Conservation (phyloP, 2,113 vertebrate genomes). For the Rattus norvegicus region GRCr8 NC_086036.1:58679501-58680000, state of each 20-base stretch:
- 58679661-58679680: not conserved
- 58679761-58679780: not conserved
- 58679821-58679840: not conserved
- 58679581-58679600: not conserved
- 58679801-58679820: fast-evolving
- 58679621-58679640: not conserved
- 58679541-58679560: not conserved
- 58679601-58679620: not conserved
- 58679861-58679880: not conserved
- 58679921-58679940: too few species aligned
- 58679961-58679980: not conserved
- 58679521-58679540: too few species aligned
- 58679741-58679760: not conserved
- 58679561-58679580: not conserved
- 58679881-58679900: not conserved
- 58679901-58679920: not conserved
- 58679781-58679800: not conserved
- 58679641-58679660: not conserved
- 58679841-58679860: not conserved
- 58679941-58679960: not conserved
- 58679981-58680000: not conserved
- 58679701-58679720: not conserved
- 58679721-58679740: not conserved
- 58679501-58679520: too few species aligned
- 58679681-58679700: not conserved